phyloP scores from a whole-genome alignment of 2,888 invertebrate genomes.

The Chrysolina oricalcia region DNA sequence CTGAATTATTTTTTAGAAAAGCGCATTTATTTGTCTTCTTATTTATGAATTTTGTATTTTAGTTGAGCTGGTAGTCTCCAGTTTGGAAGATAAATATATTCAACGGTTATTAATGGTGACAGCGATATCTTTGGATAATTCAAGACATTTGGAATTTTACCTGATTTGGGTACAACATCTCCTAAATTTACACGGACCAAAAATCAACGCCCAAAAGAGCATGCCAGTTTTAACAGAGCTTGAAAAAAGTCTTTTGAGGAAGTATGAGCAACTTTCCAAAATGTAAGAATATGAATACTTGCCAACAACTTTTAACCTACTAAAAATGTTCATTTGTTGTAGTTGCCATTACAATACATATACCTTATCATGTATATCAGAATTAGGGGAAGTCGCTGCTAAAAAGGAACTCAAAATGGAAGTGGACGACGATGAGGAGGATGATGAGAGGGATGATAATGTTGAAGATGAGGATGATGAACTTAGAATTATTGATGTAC shows the following conservation, averaged over 20 bases:
- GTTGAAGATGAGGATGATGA: conserved; percentile 17
- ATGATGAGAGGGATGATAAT: conserved; percentile 32
- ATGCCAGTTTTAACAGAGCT: conserved; percentile 81
- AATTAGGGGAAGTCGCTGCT: conserved; percentile 72
- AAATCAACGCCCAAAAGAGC: conserved; percentile 73
- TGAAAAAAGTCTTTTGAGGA: conserved; percentile 86
- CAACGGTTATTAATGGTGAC: conserved; percentile 83
- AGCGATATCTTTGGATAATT: conserved; percentile 82
- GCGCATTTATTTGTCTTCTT: too few species aligned
- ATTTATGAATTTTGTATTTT: conserved; percentile 53
- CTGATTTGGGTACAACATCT: conserved; percentile 84
- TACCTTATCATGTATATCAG: conserved; percentile 80
- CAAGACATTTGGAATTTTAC: conserved; percentile 92
- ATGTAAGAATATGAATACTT: conserved; percentile 78
- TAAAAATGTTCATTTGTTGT: conserved; percentile 63
- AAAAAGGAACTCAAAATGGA: conserved; percentile 57
- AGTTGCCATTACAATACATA: conserved; percentile 94
- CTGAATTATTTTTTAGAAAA: neutral
- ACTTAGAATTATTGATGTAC: neutral
- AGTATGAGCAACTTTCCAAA: conserved; percentile 87
- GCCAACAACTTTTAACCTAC: neutral
- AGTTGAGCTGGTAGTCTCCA: conserved; percentile 85
- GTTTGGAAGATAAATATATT: conserved; percentile 83
- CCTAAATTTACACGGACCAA: conserved; percentile 79
- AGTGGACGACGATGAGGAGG: conserved; percentile 41